Percentiles rank a stretch among this genome's conserved stretches.
Evolutionary conservation across 2,888 invertebrate species (phyloP).

Genomic region (Megamerina dolium): DNA sequence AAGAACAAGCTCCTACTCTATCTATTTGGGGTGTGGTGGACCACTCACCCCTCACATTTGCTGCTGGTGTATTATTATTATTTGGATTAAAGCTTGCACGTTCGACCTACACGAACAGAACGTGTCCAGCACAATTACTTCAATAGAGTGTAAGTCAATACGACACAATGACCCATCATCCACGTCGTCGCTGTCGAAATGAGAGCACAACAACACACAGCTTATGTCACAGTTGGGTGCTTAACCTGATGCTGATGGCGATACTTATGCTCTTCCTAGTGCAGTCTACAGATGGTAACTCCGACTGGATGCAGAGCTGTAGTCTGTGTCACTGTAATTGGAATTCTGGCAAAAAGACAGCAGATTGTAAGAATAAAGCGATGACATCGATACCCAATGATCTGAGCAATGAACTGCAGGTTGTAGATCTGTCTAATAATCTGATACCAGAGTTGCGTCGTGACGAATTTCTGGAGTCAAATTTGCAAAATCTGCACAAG

Average conservation of each 20-base stretch:
- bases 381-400: conserved; percentile 65
- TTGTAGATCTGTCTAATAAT: conserved; percentile 68
- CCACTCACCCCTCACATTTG: too few species aligned
- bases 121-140: conserved; percentile 2
- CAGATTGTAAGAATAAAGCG: conserved; percentile 67
- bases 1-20: too few species aligned
- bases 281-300: conserved; percentile 25
- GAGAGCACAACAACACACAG: background rate
- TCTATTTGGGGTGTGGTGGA: too few species aligned
- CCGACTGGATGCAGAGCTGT: conserved; percentile 46
- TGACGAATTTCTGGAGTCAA: conserved; percentile 63
- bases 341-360: conserved; percentile 77
- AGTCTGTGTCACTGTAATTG: conserved; percentile 72
- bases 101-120: background rate
- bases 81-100: too few species aligned
- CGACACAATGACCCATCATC: background rate
- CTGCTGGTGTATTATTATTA: too few species aligned
- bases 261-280: conserved; percentile 21
- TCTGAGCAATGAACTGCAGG: conserved; percentile 66
- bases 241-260: conserved; percentile 19
- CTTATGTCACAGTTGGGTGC: background rate
- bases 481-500: conserved; percentile 75
- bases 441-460: conserved; percentile 59
- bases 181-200: background rate
- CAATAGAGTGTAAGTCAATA: background rate